A percentile compares a stretch with the other conserved stretches of the same genome.
phyloP scores from a whole-genome alignment of 2,797 vertebrate genomes.

The Propithecus deckenii region DNA sequence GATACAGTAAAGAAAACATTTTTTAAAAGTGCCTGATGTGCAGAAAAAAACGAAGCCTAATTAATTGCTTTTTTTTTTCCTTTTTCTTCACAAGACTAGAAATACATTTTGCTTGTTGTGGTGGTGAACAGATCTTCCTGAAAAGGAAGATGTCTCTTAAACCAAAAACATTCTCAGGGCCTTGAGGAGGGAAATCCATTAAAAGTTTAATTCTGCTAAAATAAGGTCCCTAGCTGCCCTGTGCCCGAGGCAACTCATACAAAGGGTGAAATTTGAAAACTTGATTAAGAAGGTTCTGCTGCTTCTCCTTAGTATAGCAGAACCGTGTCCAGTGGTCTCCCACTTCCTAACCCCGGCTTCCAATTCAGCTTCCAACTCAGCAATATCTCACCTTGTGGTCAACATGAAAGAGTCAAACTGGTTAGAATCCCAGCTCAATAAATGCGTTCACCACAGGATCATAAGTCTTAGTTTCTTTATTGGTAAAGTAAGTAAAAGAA shows the following conservation, averaged over 20 bases:
- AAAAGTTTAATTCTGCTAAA: constrained; percentile 77
- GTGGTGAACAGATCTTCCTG: constrained; percentile 61
- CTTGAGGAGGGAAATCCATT: constrained; percentile 59
- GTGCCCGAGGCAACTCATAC: constrained; percentile 54
- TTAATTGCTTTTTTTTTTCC: not conserved
- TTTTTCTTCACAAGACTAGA: not conserved
- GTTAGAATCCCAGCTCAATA: not conserved
- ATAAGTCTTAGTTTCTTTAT: not conserved
- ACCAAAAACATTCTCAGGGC: constrained; percentile 60
- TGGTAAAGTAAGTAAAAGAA: not conserved
- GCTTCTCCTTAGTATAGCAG: not conserved
- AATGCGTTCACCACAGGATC: not conserved
- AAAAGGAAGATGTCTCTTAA: constrained; percentile 57
- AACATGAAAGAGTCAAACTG: not conserved
- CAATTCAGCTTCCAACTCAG: not conserved
- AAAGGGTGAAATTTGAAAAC: constrained; percentile 61
- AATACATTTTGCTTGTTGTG: constrained; percentile 78
- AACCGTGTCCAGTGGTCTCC: not conserved
- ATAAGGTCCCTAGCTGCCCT: constrained; percentile 65
- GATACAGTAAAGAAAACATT: constrained; percentile 11
- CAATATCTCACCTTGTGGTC: not conserved
- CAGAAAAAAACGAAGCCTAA: not conserved
- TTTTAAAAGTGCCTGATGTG: constrained; percentile 2
- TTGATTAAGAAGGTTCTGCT: not conserved
- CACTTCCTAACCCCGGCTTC: not conserved